Base-by-base conservation (phyloP, 2,888 invertebrate species). In the Archips crataeganus region DNA sequence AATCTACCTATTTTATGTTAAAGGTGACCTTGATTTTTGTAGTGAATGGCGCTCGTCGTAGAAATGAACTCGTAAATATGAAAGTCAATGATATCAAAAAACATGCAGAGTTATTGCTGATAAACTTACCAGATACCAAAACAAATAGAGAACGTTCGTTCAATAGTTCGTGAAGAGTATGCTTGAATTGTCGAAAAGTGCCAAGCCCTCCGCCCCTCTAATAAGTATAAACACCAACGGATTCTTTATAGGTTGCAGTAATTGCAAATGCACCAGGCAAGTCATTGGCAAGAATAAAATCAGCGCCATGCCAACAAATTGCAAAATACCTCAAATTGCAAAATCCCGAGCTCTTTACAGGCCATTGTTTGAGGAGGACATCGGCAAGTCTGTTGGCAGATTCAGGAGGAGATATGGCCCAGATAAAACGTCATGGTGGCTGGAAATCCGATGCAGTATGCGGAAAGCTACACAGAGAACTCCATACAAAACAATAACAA, bases 181-280 rank as follows among this genome's bases (percentile, higher is more conserved):
- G 32, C 11, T 32, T 34, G 47, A 49, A 49, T 64, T 23, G 64
- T 49, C 47, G 13, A 64, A 49, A 64, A 64, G 34, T 64, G 49
- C 34, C 34, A 34, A 63, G 63, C 32, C 10, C 49, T 49, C 32
- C 32, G 49, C 32, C 49, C 64, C 9, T 11, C 49, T 64, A 49
- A 34, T 49, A 49, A 49, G 34, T 6, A 64, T 64, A 49, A 49
- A 49, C 49, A 64, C 49, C 49, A 49, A 49, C 49, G 34, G 64
- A 64, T 64, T 64, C n/a, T 64, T 64, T 36, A 11, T 64, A 49
- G 32, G 57, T 8, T 57, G 32, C 57, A 32, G 11, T 32, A 34
- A 57, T 32, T 32, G 57, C 32, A 57, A 57, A 57, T 57, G 57
- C 57, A 57, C 23, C 23, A 9, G 57, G 32, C 57, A 57, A 57